Evolutionary conservation across 1,140 invertebrate genomes (phyloP).

Genomic region (Drosophila grimshawi): DNA sequence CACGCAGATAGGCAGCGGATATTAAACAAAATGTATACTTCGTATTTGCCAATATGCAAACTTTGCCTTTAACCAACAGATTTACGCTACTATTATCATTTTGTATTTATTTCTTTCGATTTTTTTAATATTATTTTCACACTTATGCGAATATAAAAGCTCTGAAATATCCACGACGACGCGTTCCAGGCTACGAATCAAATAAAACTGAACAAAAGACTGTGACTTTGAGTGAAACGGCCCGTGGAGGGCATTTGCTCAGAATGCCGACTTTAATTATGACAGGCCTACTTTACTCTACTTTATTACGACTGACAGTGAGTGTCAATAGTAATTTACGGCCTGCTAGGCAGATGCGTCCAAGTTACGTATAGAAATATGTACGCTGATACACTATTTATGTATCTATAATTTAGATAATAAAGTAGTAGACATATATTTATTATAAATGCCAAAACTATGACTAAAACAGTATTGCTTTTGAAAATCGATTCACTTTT

Average conservation of each 20-base stretch:
- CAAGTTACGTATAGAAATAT: background rate
- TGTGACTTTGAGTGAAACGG: slow-evolving; percentile 44
- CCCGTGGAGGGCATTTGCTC: slow-evolving; percentile 43
- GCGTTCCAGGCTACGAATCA: slow-evolving; percentile 34
- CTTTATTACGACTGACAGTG: slow-evolving; percentile 41
- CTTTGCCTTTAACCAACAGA: slow-evolving; percentile 1
- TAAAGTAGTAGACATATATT: too few species aligned
- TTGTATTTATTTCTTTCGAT: background rate
- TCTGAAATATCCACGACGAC: slow-evolving; percentile 5
- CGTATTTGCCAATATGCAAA: slow-evolving; percentile 33
- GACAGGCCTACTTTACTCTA: slow-evolving; percentile 39
- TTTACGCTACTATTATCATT: background rate
- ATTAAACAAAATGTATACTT: slow-evolving; percentile 45
- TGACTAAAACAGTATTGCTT: too few species aligned
- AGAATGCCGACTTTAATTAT: slow-evolving; percentile 49
- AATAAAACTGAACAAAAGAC: slow-evolving; percentile 47
- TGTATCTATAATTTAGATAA: background rate
- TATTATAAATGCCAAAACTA: too few species aligned
- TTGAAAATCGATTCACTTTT: too few species aligned
- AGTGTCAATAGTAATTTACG: slow-evolving; percentile 36
- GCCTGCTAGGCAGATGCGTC: background rate
- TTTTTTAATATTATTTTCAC: slow-evolving; percentile 41
- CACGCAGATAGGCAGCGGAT: slow-evolving; percentile 63
- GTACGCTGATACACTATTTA: background rate
- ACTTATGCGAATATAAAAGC: slow-evolving; percentile 8